phyloP scores from a whole-genome alignment of 1,140 invertebrate genomes.

The Cydia strobilella region DNA sequence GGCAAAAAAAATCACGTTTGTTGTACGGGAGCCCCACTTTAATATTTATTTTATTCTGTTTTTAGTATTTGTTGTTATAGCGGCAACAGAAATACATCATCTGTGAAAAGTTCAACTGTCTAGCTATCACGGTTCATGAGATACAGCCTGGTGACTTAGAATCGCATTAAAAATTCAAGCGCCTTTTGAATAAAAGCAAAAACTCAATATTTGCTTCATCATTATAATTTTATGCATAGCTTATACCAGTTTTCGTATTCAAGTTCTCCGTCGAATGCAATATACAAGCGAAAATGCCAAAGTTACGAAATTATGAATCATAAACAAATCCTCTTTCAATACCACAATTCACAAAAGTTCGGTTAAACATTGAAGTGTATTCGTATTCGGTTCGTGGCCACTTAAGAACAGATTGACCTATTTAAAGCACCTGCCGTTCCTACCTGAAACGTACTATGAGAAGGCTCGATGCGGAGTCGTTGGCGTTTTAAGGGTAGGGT shows the following conservation, averaged over 20 bases:
- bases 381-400: not conserved
- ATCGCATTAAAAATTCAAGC: not conserved
- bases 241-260: not conserved
- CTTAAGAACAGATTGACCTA: slow-evolving; percentile 33
- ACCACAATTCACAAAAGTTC: slow-evolving; percentile 21
- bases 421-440: not conserved
- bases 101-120: too few species aligned
- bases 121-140: too few species aligned
- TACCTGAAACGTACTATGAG: not conserved
- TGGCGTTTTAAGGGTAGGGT: slow-evolving; percentile 1
- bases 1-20: too few species aligned
- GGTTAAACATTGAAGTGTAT: slow-evolving; percentile 22
- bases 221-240: not conserved
- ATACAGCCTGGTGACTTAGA: too few species aligned
- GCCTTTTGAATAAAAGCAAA: not conserved
- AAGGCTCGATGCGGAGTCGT: not conserved
- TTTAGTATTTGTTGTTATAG: too few species aligned
- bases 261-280: not conserved
- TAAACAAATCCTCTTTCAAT: slow-evolving; percentile 18
- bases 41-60: too few species aligned
- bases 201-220: not conserved
- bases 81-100: too few species aligned
- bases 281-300: slow-evolving; percentile 3
- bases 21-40: too few species aligned
- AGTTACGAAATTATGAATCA: not conserved